Percentiles rank a stretch among this genome's conserved stretches.
phyloP scores from a whole-genome alignment of 1,140 invertebrate genomes.

The Bacillus rossius region DNA sequence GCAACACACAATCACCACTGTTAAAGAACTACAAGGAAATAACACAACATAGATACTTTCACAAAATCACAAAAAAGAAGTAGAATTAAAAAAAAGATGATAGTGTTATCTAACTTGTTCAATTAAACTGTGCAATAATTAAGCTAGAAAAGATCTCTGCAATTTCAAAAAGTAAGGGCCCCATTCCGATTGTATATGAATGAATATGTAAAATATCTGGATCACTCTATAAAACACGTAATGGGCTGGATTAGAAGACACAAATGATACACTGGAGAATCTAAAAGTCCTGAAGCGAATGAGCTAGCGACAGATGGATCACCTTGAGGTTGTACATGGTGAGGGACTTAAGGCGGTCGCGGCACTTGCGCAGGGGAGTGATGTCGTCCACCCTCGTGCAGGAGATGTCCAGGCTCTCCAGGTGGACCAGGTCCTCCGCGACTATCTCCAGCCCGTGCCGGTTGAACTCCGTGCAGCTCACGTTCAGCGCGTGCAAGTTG shows the following conservation, averaged over 20 bases:
- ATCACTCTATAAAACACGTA: too few species aligned
- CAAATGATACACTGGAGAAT: too few species aligned
- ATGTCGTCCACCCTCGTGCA: constrained; percentile 63
- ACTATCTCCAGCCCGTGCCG: constrained; percentile 61
- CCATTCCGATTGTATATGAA: too few species aligned
- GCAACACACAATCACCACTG: neutral
- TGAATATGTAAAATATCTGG: too few species aligned
- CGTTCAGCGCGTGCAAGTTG: constrained; percentile 60
- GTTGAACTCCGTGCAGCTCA: constrained; percentile 68
- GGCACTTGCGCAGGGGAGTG: constrained; percentile 54
- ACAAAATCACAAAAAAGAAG: neutral
- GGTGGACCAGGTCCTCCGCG: constrained; percentile 58
- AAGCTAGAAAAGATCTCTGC: too few species aligned
- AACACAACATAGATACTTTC: neutral
- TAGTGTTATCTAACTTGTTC: too few species aligned
- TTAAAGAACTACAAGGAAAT: too few species aligned
- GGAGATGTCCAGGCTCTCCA: constrained; percentile 67
- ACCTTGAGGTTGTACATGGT: constrained; percentile 61
- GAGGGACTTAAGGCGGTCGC: constrained; percentile 54
- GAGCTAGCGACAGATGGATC: too few species aligned
- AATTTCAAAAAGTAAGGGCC: too few species aligned
- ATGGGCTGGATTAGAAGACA: too few species aligned
- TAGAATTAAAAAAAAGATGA: neutral
- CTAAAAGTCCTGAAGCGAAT: too few species aligned
- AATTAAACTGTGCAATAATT: too few species aligned